Evolutionary conservation across 2,113 vertebrate species (phyloP).

Genomic region (Pomatorhinus ruficollis): DNA sequence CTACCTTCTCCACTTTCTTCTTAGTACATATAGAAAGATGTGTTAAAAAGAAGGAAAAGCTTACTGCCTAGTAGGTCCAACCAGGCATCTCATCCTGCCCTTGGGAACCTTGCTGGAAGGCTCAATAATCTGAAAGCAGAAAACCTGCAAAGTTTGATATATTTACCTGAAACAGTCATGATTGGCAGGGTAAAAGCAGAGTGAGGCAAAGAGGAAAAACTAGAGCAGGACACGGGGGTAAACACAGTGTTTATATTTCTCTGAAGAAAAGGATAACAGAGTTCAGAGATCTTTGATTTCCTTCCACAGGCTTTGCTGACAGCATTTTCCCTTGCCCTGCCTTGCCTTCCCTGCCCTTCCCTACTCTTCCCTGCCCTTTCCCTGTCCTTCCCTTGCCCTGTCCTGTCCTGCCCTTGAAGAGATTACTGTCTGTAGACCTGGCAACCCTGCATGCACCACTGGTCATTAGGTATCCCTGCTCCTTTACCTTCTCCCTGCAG

Average conservation of each 20-base stretch:
- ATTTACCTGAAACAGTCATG: background rate
- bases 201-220: background rate
- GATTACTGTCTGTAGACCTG: background rate
- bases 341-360: too few species aligned
- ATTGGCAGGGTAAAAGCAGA: background rate
- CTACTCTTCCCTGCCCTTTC: too few species aligned
- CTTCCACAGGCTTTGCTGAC: background rate
- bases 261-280: background rate
- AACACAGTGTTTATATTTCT: background rate
- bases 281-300: background rate
- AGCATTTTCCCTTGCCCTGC: background rate
- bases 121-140: background rate
- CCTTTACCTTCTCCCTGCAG: background rate
- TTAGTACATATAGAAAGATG: background rate
- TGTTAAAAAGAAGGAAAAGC: constrained; percentile 3
- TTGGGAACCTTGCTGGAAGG: background rate
- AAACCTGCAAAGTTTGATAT: background rate
- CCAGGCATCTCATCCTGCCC: background rate
- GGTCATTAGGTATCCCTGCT: background rate
- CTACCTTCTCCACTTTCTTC: background rate
- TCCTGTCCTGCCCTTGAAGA: background rate
- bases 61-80: background rate
- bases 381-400: background rate
- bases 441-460: background rate
- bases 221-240: background rate